phyloP scores from a whole-genome alignment of 2,113 vertebrate species.

The Protobothrops flavoviridis region DNA sequence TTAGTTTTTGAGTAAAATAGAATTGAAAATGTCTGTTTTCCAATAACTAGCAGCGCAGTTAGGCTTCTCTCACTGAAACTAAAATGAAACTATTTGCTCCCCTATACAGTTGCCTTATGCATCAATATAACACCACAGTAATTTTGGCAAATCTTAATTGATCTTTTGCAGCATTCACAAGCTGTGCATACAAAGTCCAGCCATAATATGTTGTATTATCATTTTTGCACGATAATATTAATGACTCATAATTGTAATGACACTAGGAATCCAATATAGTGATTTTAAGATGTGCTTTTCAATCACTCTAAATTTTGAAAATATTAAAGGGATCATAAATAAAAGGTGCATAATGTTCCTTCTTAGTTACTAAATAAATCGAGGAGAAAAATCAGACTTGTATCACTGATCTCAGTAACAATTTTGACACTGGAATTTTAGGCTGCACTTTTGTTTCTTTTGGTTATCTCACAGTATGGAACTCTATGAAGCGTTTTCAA shows the following conservation, averaged over 20 bases:
- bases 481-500: background rate
- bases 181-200: background rate
- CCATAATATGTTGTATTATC: background rate
- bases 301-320: background rate
- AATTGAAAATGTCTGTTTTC: background rate
- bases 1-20: background rate
- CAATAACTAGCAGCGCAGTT: background rate
- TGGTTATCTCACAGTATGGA: background rate
- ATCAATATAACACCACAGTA: no score
- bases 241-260: background rate
- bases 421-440: background rate
- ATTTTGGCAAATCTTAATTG: background rate
- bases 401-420: background rate
- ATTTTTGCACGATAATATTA: background rate
- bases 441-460: background rate
- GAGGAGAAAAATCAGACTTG: background rate
- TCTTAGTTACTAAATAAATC: background rate
- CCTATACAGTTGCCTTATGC: background rate
- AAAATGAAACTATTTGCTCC: background rate
- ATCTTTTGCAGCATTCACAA: background rate
- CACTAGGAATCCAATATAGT: background rate
- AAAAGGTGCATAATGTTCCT: background rate
- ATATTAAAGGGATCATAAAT: background rate
- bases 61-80: constrained; percentile 15
- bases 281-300: background rate